Evolutionary conservation across 2,797 vertebrate species (phyloP).

Genomic region (Phataginus tetradactyla): DNA sequence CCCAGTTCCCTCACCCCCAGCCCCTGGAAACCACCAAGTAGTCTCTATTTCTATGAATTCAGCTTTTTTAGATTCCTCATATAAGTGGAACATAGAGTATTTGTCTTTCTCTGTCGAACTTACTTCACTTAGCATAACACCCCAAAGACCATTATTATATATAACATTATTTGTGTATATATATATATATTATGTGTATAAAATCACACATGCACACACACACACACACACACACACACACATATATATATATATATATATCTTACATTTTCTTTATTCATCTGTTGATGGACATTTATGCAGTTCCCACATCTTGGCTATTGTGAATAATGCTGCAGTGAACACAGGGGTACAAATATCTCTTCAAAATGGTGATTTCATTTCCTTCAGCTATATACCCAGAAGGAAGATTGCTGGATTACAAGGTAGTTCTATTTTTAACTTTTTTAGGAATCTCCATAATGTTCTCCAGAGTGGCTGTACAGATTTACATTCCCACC

Average conservation of each 20-base stretch:
- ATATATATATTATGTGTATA: too few species aligned
- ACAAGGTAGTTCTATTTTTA: not conserved
- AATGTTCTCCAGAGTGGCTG: not conserved
- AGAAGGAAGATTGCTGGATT: not conserved
- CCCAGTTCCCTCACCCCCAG: not conserved
- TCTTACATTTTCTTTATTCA: not conserved
- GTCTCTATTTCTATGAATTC: not conserved
- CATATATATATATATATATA: not conserved
- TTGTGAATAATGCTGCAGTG: not conserved
- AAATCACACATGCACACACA: too few species aligned
- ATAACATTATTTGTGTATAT: too few species aligned
- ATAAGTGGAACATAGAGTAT: not conserved
- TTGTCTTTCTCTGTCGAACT: not conserved
- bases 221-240: too few species aligned
- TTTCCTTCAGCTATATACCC: not conserved
- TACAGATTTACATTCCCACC: not conserved
- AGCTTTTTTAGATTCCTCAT: not conserved
- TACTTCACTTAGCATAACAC: not conserved
- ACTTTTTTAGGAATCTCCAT: not conserved
- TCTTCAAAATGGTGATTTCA: not conserved
- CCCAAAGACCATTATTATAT: too few species aligned
- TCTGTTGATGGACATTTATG: not conserved
- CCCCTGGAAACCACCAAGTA: not conserved
- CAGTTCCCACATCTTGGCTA: not conserved
- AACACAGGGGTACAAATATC: not conserved